Evolutionary conservation across 2,888 invertebrate species (phyloP), one percentile per base, ranked within the genome.

Genomic region (Taphrorychus bicolor): DNA sequence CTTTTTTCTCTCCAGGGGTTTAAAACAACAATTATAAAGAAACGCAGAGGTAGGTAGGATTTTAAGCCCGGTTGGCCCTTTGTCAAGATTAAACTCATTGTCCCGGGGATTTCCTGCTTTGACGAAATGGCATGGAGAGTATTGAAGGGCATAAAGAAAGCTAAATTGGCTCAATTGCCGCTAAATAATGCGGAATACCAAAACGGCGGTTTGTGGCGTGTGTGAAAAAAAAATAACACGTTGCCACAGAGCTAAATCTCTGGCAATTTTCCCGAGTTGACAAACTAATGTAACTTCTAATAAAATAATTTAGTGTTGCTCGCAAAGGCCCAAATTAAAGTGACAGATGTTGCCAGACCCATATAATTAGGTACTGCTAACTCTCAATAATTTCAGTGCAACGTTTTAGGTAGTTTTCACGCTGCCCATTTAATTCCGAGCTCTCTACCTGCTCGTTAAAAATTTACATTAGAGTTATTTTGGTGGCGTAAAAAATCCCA

Each of bases 21-120:
- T 75, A 71, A 73, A 74, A 74, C 75, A 75, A 74, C 77, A 76
- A 77, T 77, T 77, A 77, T 76, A 73, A 75, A 74, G 74, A 76
- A 72, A 75, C 73, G 74, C 74, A 72, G 74, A 74, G 74, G 75
- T 74, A 76, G 73, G 76, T 74, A 75, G 73, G 59, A 49, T 59
- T 23, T 21, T 18, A 51, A 63, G 21, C 21, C 53, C 53, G 53
- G 42, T 53, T 52, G 52, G 52, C 22, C 60, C 53, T 61, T 49
- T 48, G 19, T 18, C 51, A 21, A 19, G 51, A 51, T 51, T 51
- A 22, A 18, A 21, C n/a, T 7, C 14, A 21, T 51, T 51, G 51
- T 51, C 18, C 51, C 22, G 51, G n/a, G 45, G 45, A 45, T 45
- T 45, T 45, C 45, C 45, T 45, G 45, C 45, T 45, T 45, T 45